Conservation (phyloP, 2,113 vertebrate genomes). For the Laterallus jamaicensis region DNA sequence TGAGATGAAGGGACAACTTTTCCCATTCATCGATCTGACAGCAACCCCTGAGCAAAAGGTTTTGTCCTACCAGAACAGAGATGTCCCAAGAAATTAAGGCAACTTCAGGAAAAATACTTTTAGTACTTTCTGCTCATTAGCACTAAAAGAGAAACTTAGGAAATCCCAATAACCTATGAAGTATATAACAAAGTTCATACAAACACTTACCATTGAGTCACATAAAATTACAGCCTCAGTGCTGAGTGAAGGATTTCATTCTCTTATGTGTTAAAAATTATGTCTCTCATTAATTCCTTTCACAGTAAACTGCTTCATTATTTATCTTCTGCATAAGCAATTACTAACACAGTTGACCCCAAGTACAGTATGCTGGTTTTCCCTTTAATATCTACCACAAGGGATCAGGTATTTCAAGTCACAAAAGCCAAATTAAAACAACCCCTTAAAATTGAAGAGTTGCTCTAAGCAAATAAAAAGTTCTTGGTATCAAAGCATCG, state of each 20-base stretch:
- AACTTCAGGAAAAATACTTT: neutral
- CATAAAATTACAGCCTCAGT: neutral
- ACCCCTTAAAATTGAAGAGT: neutral
- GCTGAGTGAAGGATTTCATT: neutral
- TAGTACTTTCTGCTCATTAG: neutral
- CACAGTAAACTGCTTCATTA: neutral
- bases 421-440: constrained; percentile 2
- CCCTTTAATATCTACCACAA: neutral
- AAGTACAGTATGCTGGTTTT: neutral
- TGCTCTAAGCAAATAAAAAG: constrained; percentile 17
- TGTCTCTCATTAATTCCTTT: neutral
- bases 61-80: neutral
- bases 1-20: neutral
- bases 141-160: neutral
- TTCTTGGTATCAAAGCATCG: neutral
- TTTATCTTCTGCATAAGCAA: neutral
- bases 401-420: neutral
- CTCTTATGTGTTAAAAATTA: neutral
- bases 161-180: neutral
- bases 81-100: neutral
- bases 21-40: neutral
- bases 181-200: neutral
- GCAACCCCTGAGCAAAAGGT: neutral
- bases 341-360: neutral
- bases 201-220: neutral